phyloP scores from a whole-genome alignment of 2,113 vertebrate species.

The Brachyhypopomus gauderio region DNA sequence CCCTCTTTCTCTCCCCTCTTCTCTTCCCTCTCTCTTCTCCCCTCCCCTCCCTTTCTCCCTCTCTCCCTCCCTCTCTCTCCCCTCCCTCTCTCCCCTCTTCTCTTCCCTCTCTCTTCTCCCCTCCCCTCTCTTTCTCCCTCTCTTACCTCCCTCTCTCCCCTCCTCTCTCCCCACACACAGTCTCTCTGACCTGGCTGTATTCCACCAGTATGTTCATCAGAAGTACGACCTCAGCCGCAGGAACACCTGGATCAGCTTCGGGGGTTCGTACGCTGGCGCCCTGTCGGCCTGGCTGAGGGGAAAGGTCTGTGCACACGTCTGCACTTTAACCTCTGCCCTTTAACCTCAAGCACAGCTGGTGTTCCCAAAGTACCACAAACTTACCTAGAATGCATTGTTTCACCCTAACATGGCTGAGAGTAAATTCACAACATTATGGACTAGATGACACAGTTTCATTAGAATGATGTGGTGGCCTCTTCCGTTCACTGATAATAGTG shows the following conservation, averaged over 20 bases:
- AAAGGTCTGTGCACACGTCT: constrained; percentile 69
- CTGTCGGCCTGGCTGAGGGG: constrained; percentile 84
- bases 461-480: not conserved
- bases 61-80: too few species aligned
- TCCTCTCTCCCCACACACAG: constrained; percentile 57
- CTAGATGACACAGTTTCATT: not conserved
- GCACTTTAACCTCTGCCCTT: not conserved
- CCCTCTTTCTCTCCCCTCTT: too few species aligned
- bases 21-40: too few species aligned
- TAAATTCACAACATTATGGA: too few species aligned
- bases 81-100: too few species aligned
- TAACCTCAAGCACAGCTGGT: not conserved
- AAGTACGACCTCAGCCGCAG: constrained; percentile 71
- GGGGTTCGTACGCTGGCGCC: constrained; percentile 84
- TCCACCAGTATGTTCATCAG: constrained; percentile 72
- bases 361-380: too few species aligned
- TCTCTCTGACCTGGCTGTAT: constrained; percentile 74
- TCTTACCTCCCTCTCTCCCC: too few species aligned
- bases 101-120: too few species aligned
- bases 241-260: constrained; percentile 86
- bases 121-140: too few species aligned
- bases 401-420: too few species aligned
- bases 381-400: too few species aligned
- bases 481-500: not conserved
- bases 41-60: too few species aligned